Evolutionary conservation across 1,140 invertebrate genomes (phyloP), one percentile per base, ranked within the genome.

Genomic region (Drosophila saltans): DNA sequence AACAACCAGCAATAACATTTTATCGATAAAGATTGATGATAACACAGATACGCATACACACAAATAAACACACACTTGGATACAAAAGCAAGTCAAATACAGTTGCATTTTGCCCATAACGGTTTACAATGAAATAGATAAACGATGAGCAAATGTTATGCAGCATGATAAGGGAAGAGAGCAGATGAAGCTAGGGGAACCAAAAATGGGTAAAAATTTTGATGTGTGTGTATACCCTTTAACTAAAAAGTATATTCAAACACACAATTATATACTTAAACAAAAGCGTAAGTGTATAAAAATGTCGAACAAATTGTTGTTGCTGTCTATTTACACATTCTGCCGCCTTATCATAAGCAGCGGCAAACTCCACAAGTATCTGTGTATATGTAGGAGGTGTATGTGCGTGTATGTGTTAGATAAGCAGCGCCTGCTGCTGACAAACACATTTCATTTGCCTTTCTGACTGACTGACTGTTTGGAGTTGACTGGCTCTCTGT

Each of bases 11-110:
- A 52, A 52, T 26, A 52, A 52, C 45, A 52, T 52, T 57, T 61
- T 66, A 58, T 69, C 67, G 81, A 75, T 78, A 76, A 64, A 74
- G 70, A 58, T 84, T 56, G 41, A 67, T 69, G 80, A 82, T 82
- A 83, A 59, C 48, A 61, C 52, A 55, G 21, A 65, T 61, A 43
- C 40, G 8, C 64, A 67, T 28, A 57, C 60, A 60, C 36, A 41
- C 8, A 63, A 1, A 63, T 16, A 33, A 11, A 36, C 40, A 43
- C 8, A 7, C 33, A 36, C 33, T 30, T 30, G 4, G 33, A 36
- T 36, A 36, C 33, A 36, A 36, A 36, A 7, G 33, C 33, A 36
- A 36, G 6, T 6, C 33, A 36, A n/a, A 67, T 58, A 71, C 67
- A 52, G 55, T 56, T 68, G 72, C 66, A 60, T 40, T 65, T 61